Evolutionary conservation across 1,140 invertebrate genomes (phyloP), one percentile per base, ranked within the genome.

Genomic region (Euura saliciscinereae): DNA sequence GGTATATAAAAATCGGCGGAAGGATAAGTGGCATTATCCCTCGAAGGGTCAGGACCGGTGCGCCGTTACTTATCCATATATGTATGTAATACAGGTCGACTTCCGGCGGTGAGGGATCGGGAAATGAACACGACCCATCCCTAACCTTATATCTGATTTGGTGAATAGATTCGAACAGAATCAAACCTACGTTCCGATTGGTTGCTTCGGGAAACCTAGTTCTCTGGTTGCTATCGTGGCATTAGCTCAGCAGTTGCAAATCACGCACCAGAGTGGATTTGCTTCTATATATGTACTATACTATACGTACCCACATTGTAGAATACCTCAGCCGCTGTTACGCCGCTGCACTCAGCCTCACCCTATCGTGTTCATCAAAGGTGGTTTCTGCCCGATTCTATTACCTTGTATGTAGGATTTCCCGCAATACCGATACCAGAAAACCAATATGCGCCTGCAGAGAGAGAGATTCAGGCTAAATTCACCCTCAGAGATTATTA

Each of bases 231-330:
- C 28, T 28, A 59, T 5, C 3, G 51, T 6, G 6, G 51, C 0
- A n/a, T 6, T 59, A 59, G 51, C 51, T 59, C 8, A 4, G 10
- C 51, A 59, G 8, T 6, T 3, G 51, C 10, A 59, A 59, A 59
- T 59, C 51, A 59, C 51, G 51, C 51, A 59, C 51, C 51, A 11
- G 51, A 59, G 51, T 59, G 8, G 51, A 59, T 59, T 59, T n/a
- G 13, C 51, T n/a, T 59, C 51, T 28, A 28, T 28, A 28, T 28
- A 28, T 1, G n/a, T n/a, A n/a, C n/a, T n/a, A n/a, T n/a, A n/a
- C n/a, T n/a, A n/a, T n/a, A n/a, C n/a, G n/a, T 28, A 28, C 28
- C 28, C 28, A 28, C 28, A 28, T 28, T 28, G 28, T 28, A 28
- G 28, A 28, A 28, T 28, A 28, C 28, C 28, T 28, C 28, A 28